Base-by-base conservation (phyloP, 2,797 vertebrate genomes). In the Thunnus albacares region DNA sequence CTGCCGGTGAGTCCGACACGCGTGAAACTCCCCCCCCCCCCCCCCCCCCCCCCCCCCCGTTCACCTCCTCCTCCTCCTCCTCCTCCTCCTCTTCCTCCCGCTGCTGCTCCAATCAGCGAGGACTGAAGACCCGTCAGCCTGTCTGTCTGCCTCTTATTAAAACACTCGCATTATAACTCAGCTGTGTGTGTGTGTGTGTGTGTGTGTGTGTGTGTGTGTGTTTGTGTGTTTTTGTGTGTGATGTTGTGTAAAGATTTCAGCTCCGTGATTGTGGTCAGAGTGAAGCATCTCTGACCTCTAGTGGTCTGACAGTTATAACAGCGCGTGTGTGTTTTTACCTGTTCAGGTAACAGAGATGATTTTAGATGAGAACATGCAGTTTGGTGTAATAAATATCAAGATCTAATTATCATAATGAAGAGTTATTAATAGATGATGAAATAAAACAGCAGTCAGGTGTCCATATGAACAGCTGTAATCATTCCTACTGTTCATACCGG, bases 51-150 rank as follows among this genome's bases (percentile, higher is more conserved):
- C 38, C 38, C 12, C 38, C 38, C 47, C 18, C 26, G 35, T 66
- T 56, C 57, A 8, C 57, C 69, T 61, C 28, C 71, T 41, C 41
- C 41, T 38, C 38, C 38, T 38, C 38, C 38, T 13, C 41, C 68
- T 60, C 41, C 41, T 43, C 41, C 41, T 43, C 12, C 41, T 13
- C 41, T 11, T 14, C 12, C 47, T 18, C 51, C 74, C 33, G 72
- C 74, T 55, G 43, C 60, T 79, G 13, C 66, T 77, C 83, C 71
- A 72, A 51, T 64, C 80, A 64, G 74, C 18, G 13, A 24, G 30
- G 58, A 43, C 33, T 18, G 4, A 18, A 24, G 17, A 22, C 33
- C 69, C 11, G 22, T 15, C 55, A 24, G 55, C 33, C 69, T 14
- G 22, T 15, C 55, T 38, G 55, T 6, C 71, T 63, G 64, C 9